A percentile compares a stretch with the other conserved stretches of the same genome.
These are phyloP conservation scores for Leucophora obtusa DNA, from an alignment of 2,888 invertebrate species.

Conservation along the genomic window DNA sequence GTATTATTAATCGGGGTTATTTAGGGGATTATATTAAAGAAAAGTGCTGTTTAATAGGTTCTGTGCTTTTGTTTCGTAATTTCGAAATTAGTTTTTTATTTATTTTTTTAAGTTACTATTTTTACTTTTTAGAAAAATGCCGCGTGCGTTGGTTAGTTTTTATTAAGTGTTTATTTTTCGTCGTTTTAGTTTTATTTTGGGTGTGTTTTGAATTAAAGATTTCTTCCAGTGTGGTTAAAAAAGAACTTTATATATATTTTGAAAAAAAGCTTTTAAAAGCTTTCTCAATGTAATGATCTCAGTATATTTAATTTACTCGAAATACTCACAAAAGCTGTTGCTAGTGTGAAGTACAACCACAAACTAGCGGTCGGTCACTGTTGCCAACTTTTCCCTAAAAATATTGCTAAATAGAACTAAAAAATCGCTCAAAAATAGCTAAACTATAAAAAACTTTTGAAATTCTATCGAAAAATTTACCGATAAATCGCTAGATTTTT, in stretches of 20 bases:
- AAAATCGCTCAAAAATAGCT: too few species aligned
- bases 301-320: too few species aligned
- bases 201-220: too few species aligned
- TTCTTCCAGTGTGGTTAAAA: neutral
- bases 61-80: constrained; percentile 63
- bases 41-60: constrained; percentile 62
- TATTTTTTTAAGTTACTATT: neutral
- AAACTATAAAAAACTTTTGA: too few species aligned
- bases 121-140: constrained; percentile 40
- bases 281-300: too few species aligned
- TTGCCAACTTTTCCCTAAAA: too few species aligned
- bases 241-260: neutral
- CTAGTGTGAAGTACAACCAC: too few species aligned
- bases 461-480: too few species aligned
- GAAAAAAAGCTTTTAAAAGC: neutral
- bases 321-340: too few species aligned
- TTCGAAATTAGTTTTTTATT: constrained; percentile 3
- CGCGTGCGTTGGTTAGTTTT: constrained; percentile 28
- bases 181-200: neutral
- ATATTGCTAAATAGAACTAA: too few species aligned
- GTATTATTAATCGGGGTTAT: neutral
- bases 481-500: too few species aligned
- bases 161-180: neutral
- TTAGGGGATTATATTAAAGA: neutral
- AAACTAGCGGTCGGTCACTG: too few species aligned